Evolutionary conservation across 2,888 invertebrate species (phyloP).

Genomic region (Polymixis flavicincta): DNA sequence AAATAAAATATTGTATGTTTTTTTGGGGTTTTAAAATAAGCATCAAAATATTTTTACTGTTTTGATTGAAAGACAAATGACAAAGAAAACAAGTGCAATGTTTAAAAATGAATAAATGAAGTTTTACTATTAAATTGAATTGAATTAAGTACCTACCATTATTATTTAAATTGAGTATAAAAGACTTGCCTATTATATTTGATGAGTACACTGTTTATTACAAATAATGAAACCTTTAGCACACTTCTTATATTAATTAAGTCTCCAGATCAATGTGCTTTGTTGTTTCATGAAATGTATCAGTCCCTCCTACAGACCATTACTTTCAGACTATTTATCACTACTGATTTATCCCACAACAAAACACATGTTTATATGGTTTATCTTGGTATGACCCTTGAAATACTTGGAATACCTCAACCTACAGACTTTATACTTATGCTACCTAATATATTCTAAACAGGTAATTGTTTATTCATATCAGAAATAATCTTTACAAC

Average conservation of each 20-base stretch:
- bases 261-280: background rate
- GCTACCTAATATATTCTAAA: constrained; percentile 24
- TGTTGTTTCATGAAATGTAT: background rate
- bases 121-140: background rate
- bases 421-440: background rate
- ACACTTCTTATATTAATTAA: background rate
- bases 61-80: background rate
- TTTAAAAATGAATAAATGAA: background rate
- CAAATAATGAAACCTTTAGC: background rate
- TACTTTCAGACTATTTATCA: constrained; percentile 1
- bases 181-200: constrained; percentile 15
- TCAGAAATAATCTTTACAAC: constrained; percentile 40
- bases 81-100: constrained; percentile 13
- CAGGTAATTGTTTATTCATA: constrained; percentile 44
- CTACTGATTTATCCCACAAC: constrained; percentile 3
- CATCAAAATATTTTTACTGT: background rate
- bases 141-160: background rate
- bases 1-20: background rate
- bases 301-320: background rate
- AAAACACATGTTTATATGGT: constrained; percentile 17
- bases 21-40: background rate
- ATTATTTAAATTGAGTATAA: background rate
- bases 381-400: background rate
- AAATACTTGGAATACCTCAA: constrained; percentile 25
- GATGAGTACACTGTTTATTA: background rate